These are phyloP conservation scores for Monochamus saltuarius DNA, from an alignment of 1,140 invertebrate genomes.

Conservation along the genomic window DNA sequence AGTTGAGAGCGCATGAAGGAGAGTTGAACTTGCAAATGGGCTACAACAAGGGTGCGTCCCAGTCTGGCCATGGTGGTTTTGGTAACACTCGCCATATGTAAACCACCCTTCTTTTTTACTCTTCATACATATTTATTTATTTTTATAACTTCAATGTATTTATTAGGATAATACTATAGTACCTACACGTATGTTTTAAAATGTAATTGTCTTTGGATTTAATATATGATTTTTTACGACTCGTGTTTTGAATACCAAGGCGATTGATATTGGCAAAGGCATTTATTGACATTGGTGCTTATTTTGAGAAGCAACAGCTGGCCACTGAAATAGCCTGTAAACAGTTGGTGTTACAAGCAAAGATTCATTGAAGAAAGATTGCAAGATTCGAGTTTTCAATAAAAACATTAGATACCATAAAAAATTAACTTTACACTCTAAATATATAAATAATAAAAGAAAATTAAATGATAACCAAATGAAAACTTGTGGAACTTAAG, in stretches of 20 bases:
- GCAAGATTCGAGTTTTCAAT: no score
- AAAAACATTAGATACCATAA: no score
- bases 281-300: conserved; percentile 5
- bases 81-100: conserved; percentile 96
- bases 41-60: conserved; percentile 89
- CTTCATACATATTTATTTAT: not conserved
- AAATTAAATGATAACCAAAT: no score
- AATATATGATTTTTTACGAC: conserved; percentile 3
- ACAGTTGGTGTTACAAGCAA: not conserved
- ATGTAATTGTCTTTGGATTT: no score
- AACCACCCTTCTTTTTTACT: conserved; percentile 33
- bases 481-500: no score
- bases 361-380: no score
- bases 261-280: not conserved
- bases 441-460: no score
- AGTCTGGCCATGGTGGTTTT: conserved; percentile 84
- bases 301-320: conserved; percentile 18
- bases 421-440: no score
- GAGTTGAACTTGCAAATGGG: conserved; percentile 95
- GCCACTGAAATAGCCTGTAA: conserved; percentile 13
- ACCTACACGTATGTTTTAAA: no score
- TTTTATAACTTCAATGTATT: no score
- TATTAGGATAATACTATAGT: no score
- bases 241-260: conserved; percentile 9
- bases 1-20: conserved; percentile 86